Conservation (phyloP, 2,797 vertebrate species). For the Paguma larvata region DNA sequence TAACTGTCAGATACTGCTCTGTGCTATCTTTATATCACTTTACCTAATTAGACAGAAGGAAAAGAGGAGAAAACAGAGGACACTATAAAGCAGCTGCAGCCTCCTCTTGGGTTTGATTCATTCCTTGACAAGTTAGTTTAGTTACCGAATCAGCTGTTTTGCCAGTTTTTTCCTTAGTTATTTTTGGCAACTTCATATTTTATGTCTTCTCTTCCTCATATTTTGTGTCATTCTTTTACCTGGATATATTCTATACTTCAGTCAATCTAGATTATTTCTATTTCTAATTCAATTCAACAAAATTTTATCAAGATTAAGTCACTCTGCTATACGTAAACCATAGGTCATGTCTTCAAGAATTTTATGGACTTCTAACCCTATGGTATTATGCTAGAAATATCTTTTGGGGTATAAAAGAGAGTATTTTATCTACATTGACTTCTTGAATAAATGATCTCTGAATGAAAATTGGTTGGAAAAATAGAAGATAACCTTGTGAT, state of each 20-base stretch:
- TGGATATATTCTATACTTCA: background rate
- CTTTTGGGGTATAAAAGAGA: background rate
- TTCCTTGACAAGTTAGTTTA: constrained; percentile 46
- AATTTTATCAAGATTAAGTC: background rate
- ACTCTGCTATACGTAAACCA: background rate
- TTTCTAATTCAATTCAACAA: constrained; percentile 26
- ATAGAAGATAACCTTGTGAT: background rate
- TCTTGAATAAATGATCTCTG: background rate
- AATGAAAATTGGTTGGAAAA: constrained; percentile 3
- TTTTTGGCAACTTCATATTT: constrained; percentile 54
- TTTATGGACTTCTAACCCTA: background rate
- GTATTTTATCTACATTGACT: background rate
- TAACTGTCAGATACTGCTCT: background rate
- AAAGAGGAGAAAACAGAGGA: background rate
- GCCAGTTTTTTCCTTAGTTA: constrained; percentile 31
- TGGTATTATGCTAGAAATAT: background rate
- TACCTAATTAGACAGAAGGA: background rate
- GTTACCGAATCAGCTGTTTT: constrained; percentile 68
- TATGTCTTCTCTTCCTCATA: constrained; percentile 7
- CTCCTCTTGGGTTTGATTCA: constrained; percentile 14
- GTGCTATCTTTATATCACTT: background rate
- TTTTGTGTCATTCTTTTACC: background rate
- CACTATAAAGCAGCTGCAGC: background rate
- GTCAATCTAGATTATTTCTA: constrained; percentile 4
- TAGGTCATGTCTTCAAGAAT: background rate